Percentiles rank a stretch among this genome's conserved stretches.
phyloP scores from a whole-genome alignment of 2,797 vertebrate species.

The Orientallactaga sibirica region DNA sequence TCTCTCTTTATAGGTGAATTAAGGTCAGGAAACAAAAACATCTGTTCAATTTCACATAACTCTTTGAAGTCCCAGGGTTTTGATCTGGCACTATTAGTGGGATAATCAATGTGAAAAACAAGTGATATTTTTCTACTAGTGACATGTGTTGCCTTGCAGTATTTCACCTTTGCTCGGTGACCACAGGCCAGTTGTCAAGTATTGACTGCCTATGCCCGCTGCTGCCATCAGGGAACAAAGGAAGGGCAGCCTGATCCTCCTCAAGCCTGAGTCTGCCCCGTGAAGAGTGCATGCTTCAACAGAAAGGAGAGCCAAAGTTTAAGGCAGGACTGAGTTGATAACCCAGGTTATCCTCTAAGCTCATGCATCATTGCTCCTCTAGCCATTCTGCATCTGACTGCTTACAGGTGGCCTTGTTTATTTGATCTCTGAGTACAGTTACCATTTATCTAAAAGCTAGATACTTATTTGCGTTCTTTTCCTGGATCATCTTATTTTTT shows the following conservation, averaged over 20 bases:
- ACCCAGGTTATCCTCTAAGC: constrained; percentile 4
- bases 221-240: background rate
- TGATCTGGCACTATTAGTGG: background rate
- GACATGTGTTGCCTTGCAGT: background rate
- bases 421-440: constrained; percentile 1
- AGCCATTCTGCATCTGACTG: too few relatives aligned
- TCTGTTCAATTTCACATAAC: background rate
- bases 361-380: background rate
- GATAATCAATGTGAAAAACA: background rate
- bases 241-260: background rate
- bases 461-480: constrained; percentile 6
- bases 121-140: background rate
- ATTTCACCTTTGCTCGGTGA: background rate
- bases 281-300: background rate
- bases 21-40: constrained; percentile 8
- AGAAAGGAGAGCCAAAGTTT: background rate
- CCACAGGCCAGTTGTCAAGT: background rate
- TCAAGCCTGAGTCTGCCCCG: background rate
- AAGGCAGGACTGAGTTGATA: background rate
- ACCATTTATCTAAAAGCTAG: constrained; percentile 26
- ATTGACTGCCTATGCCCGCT: background rate
- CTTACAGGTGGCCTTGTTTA: background rate
- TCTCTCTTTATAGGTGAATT: constrained; percentile 22
- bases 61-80: constrained; percentile 25
- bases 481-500: constrained; percentile 12